phyloP scores from a whole-genome alignment of 2,797 vertebrate genomes.

The Sebastiscus albofasciatus region DNA sequence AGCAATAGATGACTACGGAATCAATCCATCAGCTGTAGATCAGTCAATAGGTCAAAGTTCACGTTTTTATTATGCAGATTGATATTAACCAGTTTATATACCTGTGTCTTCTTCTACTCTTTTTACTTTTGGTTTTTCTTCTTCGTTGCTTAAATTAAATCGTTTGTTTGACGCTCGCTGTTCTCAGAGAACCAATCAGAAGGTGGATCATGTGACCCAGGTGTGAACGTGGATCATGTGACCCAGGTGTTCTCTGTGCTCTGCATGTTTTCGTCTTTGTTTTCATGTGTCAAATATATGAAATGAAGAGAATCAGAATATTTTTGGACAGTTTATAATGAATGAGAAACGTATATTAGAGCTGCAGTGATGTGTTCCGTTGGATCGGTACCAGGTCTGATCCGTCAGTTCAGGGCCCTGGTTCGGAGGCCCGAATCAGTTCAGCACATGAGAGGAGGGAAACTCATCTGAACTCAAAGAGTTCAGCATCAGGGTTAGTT shows the following conservation, averaged over 20 bases:
- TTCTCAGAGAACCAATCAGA: neutral
- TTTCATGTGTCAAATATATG: constrained; percentile 41
- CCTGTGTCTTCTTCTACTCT: constrained; percentile 9
- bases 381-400: neutral
- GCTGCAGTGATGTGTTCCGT: neutral
- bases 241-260: neutral
- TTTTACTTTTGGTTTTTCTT: constrained; percentile 18
- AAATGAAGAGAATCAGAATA: constrained; percentile 42
- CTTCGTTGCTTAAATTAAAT: neutral
- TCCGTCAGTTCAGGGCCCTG: neutral
- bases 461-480: no score
- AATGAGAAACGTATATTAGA: neutral
- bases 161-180: neutral
- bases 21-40: neutral
- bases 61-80: constrained; percentile 37
- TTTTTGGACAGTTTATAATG: constrained; percentile 61
- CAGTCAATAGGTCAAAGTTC: constrained; percentile 31
- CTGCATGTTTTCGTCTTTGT: constrained; percentile 55
- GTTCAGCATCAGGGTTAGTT: no score
- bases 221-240: neutral
- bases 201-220: constrained; percentile 8
- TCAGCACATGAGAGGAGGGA: no score
- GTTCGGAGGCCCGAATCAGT: no score
- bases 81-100: constrained; percentile 45
- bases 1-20: neutral